Conservation (phyloP, 2,888 invertebrate species). For the Tinea pellionella region DNA sequence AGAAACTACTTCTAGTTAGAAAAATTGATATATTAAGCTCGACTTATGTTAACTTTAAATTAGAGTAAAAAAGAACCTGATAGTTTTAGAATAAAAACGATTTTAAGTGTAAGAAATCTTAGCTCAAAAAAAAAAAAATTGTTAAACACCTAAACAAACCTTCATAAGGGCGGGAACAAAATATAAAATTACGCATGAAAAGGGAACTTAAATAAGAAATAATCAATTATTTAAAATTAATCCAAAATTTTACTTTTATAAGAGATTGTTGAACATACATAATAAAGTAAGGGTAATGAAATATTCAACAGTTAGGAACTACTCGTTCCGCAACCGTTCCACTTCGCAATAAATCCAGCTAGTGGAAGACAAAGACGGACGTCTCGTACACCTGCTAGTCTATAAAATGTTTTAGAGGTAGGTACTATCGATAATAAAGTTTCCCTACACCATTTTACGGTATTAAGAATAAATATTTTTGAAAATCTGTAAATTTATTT, state of each 20-base stretch:
- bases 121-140: too few species aligned
- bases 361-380: background rate
- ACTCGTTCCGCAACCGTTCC: background rate
- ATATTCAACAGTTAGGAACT: background rate
- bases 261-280: background rate
- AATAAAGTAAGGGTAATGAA: background rate
- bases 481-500: too few species aligned
- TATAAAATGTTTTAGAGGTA: background rate
- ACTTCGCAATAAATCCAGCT: background rate
- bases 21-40: background rate
- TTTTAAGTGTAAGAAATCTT: too few species aligned
- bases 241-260: background rate
- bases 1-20: background rate
- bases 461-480: too few species aligned
- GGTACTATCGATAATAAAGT: background rate
- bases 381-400: background rate
- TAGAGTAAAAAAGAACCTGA: too few species aligned
- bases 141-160: too few species aligned
- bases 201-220: too few species aligned
- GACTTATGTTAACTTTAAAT: too few species aligned
- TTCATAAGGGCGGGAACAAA: too few species aligned
- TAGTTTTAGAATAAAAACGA: too few species aligned
- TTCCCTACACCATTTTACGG: background rate
- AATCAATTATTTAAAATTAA: too few species aligned
- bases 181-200: too few species aligned